Evolutionary conservation across 2,113 vertebrate species (phyloP), one percentile per base, ranked within the genome.

Genomic region (Neogale vison): DNA sequence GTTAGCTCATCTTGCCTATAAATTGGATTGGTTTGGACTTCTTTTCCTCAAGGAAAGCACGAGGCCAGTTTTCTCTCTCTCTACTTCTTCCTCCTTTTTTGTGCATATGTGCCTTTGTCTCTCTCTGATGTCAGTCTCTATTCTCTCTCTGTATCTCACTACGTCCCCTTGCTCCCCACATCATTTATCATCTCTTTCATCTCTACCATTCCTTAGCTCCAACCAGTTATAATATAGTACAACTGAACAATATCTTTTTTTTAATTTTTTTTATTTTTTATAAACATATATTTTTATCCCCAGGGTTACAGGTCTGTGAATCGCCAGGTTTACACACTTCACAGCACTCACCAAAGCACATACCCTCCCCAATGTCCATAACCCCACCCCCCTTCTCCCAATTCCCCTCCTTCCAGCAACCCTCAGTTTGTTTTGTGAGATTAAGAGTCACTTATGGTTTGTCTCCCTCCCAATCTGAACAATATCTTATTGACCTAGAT

Each of bases 141-240:
- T 36, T 69, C 47, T 57, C 2, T 59, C 57, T 77, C 47, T 45
- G 2, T 83, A 0, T 50, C 7, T n/a, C 10, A 12, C 42, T 42
- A 17, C 6, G 1, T n/a, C 31, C 7, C 5, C 59, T 67, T 23
- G 8, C 2, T 26, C 34, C 20, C 0, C 21, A 7, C 9, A 69
- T 20, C 5, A 18, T 50, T 55, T 71, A 24, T 76, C 6, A 71
- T 85, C 11, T 67, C 55, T 80, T 87, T 80, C 29, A 80, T 59
- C 9, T 91, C 29, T 34, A 65, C 11, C 2, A 45, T 26, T 13
- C 26, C 8, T 74, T 42, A 95, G 21, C 57, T 89, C 23, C 9
- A 59, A 81, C 52, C 7, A 65, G 31, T 15, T 39, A 90, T 23
- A 61, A 52, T 8, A 10, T 7, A 57, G 18, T 18, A 12, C 6